Base-by-base conservation (phyloP, 1,140 invertebrate species). In the Musca domestica region DNA sequence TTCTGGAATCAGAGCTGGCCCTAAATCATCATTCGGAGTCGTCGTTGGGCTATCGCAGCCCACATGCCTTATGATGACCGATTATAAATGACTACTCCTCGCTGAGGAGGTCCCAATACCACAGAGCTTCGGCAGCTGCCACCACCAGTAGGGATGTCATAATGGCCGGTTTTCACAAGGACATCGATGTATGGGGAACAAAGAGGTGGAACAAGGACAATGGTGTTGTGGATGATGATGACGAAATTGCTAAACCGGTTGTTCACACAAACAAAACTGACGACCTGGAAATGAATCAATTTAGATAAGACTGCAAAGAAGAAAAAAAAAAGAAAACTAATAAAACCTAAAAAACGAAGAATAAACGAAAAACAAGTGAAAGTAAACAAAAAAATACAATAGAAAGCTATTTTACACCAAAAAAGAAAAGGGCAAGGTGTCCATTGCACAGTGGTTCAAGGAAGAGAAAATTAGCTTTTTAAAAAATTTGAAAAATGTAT, bases 11-110 rank as follows among this genome's bases (percentile, higher is more conserved):
- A 17, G 68, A 69, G 25, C 47, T 69, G 27, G 17, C 52, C 5
- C 30, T 27, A 10, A 69, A 69, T 54, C 34, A 41, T 41, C 34
- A 41, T 41, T 51, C 41, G 5, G 63, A 66, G 17, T 20, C 27
- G 4, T 56, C 61, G 15, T 17, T 27, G 20, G 56, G 27, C 14
- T 41, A 46, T 52, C 49, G 48, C 15, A 19, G 17, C 9, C 66
- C 66, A 15, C 51, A 67, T 14, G 66, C 66, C 10, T 67, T 67
- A 67, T 67, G 52, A 67, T 66, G 47, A 65, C 41, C 25, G 22
- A 51, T 49, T 10, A 30, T 41, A 10, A 5, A 61, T 41, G 56
- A 61, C 19, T 19, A 41, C 27, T 61, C 56, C 34, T 30, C 56
- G 17, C 19, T 61, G 12, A 7, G 27, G 2, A 61, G 34, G 27